These are phyloP conservation scores for Trachelus tabidus DNA, from an alignment of 2,888 invertebrate genomes.

Conservation along the genomic window DNA sequence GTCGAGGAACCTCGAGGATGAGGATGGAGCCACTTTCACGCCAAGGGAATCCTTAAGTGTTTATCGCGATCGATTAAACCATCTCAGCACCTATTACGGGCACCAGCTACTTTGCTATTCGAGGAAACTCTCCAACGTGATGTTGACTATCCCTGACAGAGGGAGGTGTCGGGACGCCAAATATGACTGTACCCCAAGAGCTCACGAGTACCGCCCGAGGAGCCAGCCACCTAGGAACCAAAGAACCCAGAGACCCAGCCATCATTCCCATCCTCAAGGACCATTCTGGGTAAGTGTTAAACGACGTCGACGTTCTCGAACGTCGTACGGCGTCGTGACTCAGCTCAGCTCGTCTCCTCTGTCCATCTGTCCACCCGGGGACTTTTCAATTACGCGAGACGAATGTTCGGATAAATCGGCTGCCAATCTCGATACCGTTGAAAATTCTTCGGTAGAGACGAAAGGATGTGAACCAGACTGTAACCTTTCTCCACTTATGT, in stretches of 20 bases:
- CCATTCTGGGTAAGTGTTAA: background rate
- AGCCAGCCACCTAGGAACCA: background rate
- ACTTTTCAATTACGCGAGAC: slow-evolving; percentile 23
- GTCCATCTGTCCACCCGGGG: background rate
- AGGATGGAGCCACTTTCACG: background rate
- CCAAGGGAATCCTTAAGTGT: background rate
- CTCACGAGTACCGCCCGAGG: background rate
- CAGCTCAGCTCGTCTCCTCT: background rate
- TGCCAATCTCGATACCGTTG: slow-evolving; percentile 11
- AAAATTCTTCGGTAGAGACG: background rate
- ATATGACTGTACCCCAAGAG: background rate
- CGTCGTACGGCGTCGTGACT: background rate
- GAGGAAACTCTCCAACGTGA: background rate
- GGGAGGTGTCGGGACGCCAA: background rate
- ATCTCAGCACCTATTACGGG: background rate
- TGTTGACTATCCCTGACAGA: background rate
- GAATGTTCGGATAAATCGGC: slow-evolving; percentile 18
- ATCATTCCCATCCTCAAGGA: background rate
- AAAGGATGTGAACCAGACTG: background rate
- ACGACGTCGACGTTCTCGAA: background rate
- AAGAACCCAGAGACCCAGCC: background rate
- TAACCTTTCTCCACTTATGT: background rate
- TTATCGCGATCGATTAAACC: slow-evolving; percentile 5
- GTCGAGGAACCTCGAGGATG: background rate
- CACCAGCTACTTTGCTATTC: background rate